A percentile compares a stretch with the other conserved stretches of the same genome.
Evolutionary conservation across 2,888 invertebrate species (phyloP).

Genomic region (Drosophila longiperda): DNA sequence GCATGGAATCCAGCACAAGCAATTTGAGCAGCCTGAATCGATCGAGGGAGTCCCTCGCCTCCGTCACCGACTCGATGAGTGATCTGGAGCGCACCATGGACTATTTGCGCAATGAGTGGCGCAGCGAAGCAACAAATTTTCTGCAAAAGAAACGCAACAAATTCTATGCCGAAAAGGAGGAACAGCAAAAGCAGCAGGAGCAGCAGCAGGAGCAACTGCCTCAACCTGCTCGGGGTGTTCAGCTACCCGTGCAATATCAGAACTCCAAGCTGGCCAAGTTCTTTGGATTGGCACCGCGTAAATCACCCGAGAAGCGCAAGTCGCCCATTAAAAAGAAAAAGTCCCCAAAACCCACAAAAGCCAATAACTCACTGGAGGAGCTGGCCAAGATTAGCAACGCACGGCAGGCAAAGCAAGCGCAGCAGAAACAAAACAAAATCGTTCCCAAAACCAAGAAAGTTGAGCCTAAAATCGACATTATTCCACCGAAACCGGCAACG

Average conservation of each 20-base stretch:
- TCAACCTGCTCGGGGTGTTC: slow-evolving; percentile 18
- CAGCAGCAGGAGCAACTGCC: slow-evolving; percentile 30
- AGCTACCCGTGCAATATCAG: slow-evolving; percentile 79
- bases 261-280: slow-evolving; percentile 83
- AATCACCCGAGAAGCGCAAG: slow-evolving; percentile 71
- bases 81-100: slow-evolving; percentile 84
- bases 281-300: slow-evolving; percentile 76
- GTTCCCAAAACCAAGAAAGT: slow-evolving; percentile 9
- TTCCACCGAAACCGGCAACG: slow-evolving; percentile 51
- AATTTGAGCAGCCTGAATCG: slow-evolving; percentile 81
- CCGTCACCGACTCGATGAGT: slow-evolving; percentile 77
- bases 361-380: slow-evolving; percentile 75
- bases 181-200: slow-evolving; percentile 44
- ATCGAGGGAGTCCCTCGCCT: slow-evolving; percentile 79
- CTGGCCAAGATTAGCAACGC: slow-evolving; percentile 67
- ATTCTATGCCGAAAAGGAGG: slow-evolving; percentile 76
- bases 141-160: slow-evolving; percentile 83
- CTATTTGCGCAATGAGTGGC: slow-evolving; percentile 83
- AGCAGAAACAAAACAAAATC: slow-evolving; percentile 18
- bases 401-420: slow-evolving; percentile 51
- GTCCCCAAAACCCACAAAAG: slow-evolving; percentile 51
- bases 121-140: slow-evolving; percentile 83
- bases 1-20: slow-evolving; percentile 81
- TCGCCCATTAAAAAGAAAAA: slow-evolving; percentile 73
- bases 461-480: slow-evolving; percentile 24